These are phyloP conservation scores for Chionoecetes opilio DNA, from an alignment of 1,140 invertebrate species.

Conservation along the genomic window DNA sequence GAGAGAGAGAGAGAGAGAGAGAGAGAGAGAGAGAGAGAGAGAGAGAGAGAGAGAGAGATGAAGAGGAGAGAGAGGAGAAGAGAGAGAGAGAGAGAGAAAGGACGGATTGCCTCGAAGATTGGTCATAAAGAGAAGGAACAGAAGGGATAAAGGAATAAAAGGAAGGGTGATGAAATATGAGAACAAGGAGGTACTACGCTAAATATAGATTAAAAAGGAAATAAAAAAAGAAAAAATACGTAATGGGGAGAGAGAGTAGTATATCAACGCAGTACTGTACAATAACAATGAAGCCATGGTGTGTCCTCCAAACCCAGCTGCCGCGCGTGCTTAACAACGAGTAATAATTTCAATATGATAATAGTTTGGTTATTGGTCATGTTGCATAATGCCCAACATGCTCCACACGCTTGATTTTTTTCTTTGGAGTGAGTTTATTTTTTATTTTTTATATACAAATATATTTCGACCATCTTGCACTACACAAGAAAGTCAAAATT, in stretches of 20 bases:
- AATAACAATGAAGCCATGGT: not conserved
- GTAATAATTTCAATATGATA: not conserved
- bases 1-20: too few species aligned
- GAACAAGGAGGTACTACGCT: not conserved
- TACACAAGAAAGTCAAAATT: too few species aligned
- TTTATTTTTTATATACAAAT: too few species aligned
- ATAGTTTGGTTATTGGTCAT: not conserved
- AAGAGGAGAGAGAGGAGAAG: not conserved
- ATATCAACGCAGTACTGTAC: not conserved
- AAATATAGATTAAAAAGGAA: too few species aligned
- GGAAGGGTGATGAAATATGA: not conserved
- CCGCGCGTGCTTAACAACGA: not conserved
- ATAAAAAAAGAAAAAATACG: too few species aligned
- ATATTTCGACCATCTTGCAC: too few species aligned
- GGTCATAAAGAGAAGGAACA: not conserved
- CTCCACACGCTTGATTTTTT: not conserved
- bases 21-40: not conserved
- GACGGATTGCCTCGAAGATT: too few species aligned
- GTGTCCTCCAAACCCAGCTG: not conserved
- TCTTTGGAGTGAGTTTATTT: too few species aligned
- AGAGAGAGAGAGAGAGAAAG: constrained; percentile 25
- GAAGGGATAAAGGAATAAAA: not conserved
- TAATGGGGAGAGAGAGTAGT: not conserved
- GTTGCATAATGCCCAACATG: not conserved
- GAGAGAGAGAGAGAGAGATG: not conserved